Conservation (phyloP, 2,888 invertebrate species). For the Muschampia plurimacula region DNA sequence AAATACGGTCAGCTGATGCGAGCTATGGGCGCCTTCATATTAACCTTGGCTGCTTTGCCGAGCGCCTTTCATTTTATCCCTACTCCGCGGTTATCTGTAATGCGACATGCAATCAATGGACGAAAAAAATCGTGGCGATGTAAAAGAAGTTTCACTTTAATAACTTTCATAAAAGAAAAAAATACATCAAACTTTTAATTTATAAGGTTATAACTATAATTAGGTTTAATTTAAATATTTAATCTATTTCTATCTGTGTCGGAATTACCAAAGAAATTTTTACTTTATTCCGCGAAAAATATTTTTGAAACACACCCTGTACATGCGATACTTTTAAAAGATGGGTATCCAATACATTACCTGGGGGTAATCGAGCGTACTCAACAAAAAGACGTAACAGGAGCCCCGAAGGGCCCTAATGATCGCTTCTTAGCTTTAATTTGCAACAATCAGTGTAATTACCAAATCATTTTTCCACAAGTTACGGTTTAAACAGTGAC, state of each 20-base stretch:
- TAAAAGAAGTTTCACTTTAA: too few relatives aligned
- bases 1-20: too few relatives aligned
- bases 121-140: too few relatives aligned
- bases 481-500: neutral
- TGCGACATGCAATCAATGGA: too few relatives aligned
- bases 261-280: neutral
- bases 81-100: too few relatives aligned
- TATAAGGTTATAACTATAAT: too few relatives aligned
- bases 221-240: neutral
- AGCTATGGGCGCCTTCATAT: too few relatives aligned
- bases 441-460: conserved; percentile 58
- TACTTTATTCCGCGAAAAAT: neutral
- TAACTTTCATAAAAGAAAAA: too few relatives aligned
- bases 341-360: conserved; percentile 75
- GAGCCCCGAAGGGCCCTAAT: conserved; percentile 72
- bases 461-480: conserved; percentile 15
- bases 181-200: too few relatives aligned
- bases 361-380: conserved; percentile 69
- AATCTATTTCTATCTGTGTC: neutral
- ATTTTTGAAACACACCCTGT: conserved; percentile 58
- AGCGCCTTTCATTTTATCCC: too few relatives aligned
- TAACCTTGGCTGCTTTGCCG: too few relatives aligned
- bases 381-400: conserved; percentile 81
- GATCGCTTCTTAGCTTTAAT: conserved; percentile 74
- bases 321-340: conserved; percentile 55